A percentile compares a stretch with the other conserved stretches of the same genome.
Evolutionary conservation across 2,888 invertebrate genomes (phyloP).

Genomic region (Trissonchulus sp.): DNA sequence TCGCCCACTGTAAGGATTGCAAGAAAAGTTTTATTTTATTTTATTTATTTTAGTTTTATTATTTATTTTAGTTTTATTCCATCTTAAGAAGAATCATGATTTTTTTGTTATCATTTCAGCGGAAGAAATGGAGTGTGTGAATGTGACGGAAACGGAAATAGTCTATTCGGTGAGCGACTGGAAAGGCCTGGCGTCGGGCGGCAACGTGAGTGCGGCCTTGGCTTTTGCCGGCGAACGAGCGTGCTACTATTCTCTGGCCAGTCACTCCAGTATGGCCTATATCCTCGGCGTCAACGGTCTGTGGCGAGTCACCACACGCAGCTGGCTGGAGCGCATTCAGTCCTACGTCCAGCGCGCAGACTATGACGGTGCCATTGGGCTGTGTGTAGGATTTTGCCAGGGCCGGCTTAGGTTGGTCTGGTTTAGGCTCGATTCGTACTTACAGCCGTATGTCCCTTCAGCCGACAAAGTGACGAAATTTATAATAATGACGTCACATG

Average conservation of each 20-base stretch:
- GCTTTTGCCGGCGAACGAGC: slow-evolving; percentile 50
- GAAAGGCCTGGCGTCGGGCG: slow-evolving; percentile 75
- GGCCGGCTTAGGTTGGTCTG: slow-evolving; percentile 29
- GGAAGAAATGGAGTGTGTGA: slow-evolving; percentile 40
- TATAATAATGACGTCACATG: too few species aligned
- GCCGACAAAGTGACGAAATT: too few species aligned
- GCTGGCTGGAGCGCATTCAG: slow-evolving; percentile 42
- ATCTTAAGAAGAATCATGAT: too few species aligned
- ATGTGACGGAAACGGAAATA: slow-evolving; percentile 52
- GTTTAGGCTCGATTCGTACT: too few species aligned
- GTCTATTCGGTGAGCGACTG: slow-evolving; percentile 56
- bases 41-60: too few species aligned
- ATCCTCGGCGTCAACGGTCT: slow-evolving; percentile 29
- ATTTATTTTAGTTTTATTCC: too few species aligned
- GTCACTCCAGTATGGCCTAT: background rate
- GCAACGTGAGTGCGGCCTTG: slow-evolving; percentile 77
- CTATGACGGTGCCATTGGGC: slow-evolving; percentile 28
- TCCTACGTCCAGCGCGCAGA: slow-evolving; percentile 37
- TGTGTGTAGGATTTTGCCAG: slow-evolving; percentile 30
- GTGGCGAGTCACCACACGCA: slow-evolving; percentile 29
- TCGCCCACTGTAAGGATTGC: too few species aligned
- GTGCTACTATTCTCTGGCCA: slow-evolving; percentile 24
- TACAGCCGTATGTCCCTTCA: too few species aligned
- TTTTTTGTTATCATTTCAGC: too few species aligned
- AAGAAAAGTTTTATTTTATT: too few species aligned